Percentiles rank a stretch among this genome's conserved stretches.
Conservation (phyloP, 2,113 vertebrate species). For the Xiphias gladius region DNA sequence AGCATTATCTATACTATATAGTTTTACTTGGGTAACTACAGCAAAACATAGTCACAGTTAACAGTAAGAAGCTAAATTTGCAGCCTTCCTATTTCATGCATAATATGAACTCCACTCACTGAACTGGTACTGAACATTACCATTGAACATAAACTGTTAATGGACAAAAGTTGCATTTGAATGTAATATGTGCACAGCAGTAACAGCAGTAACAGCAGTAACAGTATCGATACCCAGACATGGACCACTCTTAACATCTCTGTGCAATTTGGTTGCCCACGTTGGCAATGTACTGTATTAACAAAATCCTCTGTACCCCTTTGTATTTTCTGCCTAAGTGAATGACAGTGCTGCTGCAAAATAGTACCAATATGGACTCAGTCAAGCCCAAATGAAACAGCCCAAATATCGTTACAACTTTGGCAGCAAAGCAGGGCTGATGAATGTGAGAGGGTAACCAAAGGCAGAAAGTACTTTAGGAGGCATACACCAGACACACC, state of each 20-base stretch:
- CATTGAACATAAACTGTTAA: no score
- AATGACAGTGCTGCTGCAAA: constrained; percentile 5
- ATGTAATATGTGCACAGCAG: neutral
- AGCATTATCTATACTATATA: no score
- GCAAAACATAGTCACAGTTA: no score
- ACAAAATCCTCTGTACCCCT: neutral
- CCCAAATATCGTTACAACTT: constrained; percentile 5
- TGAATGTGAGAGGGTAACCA: neutral
- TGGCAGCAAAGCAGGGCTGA: neutral
- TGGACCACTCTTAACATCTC: neutral
- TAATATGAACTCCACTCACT: no score
- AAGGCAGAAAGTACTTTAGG: neutral
- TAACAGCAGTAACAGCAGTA: neutral
- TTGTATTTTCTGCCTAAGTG: neutral
- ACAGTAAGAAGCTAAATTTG: no score
- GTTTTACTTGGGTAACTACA: no score
- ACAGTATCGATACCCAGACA: neutral
- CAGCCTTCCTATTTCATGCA: no score
- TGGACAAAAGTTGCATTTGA: neutral
- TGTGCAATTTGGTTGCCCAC: neutral
- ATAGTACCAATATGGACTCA: neutral
- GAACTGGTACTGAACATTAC: no score
- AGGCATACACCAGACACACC: neutral
- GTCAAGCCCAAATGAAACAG: neutral
- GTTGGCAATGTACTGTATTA: neutral